Conservation (phyloP, 2,113 vertebrate species). For the Nerophis lumbriciformis region DNA sequence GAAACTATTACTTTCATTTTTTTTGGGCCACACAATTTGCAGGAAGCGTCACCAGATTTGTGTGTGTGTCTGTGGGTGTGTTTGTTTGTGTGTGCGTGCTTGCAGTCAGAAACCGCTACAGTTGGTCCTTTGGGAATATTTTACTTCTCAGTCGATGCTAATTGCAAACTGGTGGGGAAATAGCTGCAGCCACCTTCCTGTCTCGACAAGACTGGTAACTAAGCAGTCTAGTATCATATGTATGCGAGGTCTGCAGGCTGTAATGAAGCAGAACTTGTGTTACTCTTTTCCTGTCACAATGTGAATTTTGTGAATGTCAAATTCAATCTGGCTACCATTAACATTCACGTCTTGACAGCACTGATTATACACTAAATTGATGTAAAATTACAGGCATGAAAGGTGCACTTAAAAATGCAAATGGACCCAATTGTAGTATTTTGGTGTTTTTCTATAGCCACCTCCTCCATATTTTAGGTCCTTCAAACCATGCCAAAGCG, state of each 20-base stretch:
- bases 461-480: no score
- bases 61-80: background rate
- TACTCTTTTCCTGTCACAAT: background rate
- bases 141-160: constrained; percentile 42
- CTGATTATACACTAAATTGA: no score
- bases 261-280: background rate
- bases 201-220: constrained; percentile 25
- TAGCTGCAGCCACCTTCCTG: constrained; percentile 32
- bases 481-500: no score
- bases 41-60: background rate
- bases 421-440: no score
- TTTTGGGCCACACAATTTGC: background rate
- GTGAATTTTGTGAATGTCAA: background rate
- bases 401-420: no score
- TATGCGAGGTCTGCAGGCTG: background rate
- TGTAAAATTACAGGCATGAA: no score
- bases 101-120: constrained; percentile 26
- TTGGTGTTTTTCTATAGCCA: no score
- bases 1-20: background rate
- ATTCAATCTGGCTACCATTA: background rate
- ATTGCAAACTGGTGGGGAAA: constrained; percentile 34
- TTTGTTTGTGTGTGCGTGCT: constrained; percentile 22
- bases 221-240: constrained; percentile 8
- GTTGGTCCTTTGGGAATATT: constrained; percentile 41
- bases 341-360: no score